Conservation (phyloP, 2,888 invertebrate genomes). For the Nematopogon swammerdamellus region DNA sequence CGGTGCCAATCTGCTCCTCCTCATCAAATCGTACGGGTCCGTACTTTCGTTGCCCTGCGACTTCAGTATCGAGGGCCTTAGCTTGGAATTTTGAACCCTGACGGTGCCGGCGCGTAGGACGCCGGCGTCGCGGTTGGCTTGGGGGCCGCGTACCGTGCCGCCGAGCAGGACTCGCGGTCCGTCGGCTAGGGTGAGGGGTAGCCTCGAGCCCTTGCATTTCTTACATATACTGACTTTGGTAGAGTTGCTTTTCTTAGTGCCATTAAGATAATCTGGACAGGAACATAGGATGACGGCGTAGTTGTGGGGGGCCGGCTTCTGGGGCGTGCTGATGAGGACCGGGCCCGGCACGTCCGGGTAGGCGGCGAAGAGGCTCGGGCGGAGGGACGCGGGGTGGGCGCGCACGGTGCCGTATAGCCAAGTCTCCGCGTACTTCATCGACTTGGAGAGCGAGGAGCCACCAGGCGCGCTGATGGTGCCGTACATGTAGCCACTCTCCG, state of each 20-base stretch:
- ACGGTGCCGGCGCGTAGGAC: conserved; percentile 60
- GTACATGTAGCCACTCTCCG: conserved; percentile 46
- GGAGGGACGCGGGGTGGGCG: conserved; percentile 45
- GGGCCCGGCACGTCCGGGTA: conserved; percentile 45
- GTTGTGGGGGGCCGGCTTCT: conserved; percentile 56
- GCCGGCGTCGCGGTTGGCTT: conserved; percentile 39
- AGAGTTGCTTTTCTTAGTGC: conserved; percentile 68
- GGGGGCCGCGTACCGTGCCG: conserved; percentile 62
- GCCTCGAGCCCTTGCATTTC: conserved; percentile 78
- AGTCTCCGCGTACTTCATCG: conserved; percentile 82
- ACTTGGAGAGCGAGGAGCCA: conserved; percentile 72
- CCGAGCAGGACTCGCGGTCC: conserved; percentile 44
- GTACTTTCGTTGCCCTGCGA: conserved; percentile 44
- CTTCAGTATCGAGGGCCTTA: conserved; percentile 64
- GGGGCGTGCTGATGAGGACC: conserved; percentile 50
- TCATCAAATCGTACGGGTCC: conserved; percentile 82
- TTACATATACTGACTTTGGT: conserved; percentile 77
- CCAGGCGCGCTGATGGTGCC: conserved; percentile 57
- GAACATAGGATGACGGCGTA: conserved; percentile 75
- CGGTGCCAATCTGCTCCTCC: conserved; percentile 69
- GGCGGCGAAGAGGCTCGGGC: conserved; percentile 48
- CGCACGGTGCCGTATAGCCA: conserved; percentile 82
- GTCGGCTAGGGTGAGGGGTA: conserved; percentile 67
- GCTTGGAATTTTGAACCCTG: conserved; percentile 55
- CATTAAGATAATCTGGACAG: conserved; percentile 75